Percentiles rank a stretch among this genome's conserved stretches.
Conservation (phyloP, 2,888 invertebrate species). For the Glaucopsyche alexis region DNA sequence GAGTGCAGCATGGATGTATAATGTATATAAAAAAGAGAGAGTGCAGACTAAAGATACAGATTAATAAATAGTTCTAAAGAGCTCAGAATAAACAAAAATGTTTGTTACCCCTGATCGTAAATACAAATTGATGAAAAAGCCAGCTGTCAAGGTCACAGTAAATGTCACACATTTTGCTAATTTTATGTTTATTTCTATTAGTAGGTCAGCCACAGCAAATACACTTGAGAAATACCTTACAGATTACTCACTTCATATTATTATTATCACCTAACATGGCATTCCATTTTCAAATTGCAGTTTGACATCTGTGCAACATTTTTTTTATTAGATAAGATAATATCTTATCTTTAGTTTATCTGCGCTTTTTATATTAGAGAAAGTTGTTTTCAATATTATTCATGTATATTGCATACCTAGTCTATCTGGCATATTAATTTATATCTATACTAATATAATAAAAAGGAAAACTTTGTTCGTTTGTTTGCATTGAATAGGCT, state of each 20-base stretch:
- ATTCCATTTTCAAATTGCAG: not conserved
- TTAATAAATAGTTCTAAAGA: too few relatives aligned
- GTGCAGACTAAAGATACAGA: not conserved
- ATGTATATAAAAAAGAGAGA: too few relatives aligned
- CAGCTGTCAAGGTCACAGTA: slow-evolving; percentile 15
- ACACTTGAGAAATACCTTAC: not conserved
- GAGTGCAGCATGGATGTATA: too few relatives aligned
- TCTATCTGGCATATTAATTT: not conserved
- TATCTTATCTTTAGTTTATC: not conserved
- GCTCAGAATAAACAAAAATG: not conserved
- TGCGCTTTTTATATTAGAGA: not conserved
- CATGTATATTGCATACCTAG: not conserved
- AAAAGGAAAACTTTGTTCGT: too few relatives aligned
- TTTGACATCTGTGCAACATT: slow-evolving; percentile 19
- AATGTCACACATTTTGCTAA: slow-evolving; percentile 15
- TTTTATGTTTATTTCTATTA: slow-evolving; percentile 14
- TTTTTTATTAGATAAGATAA: not conserved
- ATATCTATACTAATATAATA: too few relatives aligned
- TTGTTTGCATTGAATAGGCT: too few relatives aligned
- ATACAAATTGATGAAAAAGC: not conserved
- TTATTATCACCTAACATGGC: not conserved
- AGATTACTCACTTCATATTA: not conserved
- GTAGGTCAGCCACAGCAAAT: slow-evolving; percentile 11
- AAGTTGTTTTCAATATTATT: slow-evolving; percentile 9
- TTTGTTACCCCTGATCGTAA: not conserved